Evolutionary conservation across 2,888 invertebrate species (phyloP), one percentile per base, ranked within the genome.

Genomic region (Lampropteryx suffumata): DNA sequence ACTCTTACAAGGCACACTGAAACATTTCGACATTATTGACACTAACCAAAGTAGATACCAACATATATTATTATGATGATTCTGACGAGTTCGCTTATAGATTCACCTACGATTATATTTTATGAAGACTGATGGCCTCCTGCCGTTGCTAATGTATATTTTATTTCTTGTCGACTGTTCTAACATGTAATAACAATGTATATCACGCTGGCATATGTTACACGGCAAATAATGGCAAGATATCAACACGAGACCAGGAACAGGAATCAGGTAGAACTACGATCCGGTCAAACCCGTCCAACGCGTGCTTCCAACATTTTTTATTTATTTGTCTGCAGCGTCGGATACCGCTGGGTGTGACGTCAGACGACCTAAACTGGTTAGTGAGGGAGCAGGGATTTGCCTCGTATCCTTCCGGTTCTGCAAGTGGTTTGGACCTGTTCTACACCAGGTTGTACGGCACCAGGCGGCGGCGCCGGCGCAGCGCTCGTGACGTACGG

Each of bases 231-330:
- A 71, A 74, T 78, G 69, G 73, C 67, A 66, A 72, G 73, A 67
- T 82, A 82, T 79, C 71, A 80, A 78, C 79, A 79, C 75, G 71
- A 66, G 68, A 85, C 82, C 88, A 90, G 89, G 89, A 90, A 88
- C 90, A 87, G 89, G 87, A 89, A 89, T 89, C 86, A 85, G 87
- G 89, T 88, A 86, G 88, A 88, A 83, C 89, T 88, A 89, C 90
- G 84, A 88, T 89, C 88, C 87, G 84, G 89, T 89, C 83, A 84
- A 89, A 90, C 90, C 84, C 85, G 90, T 90, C 89, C 81, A 74
- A 83, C 87, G 88, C 86, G 90, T 89, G 89, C 88, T 89, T 87
- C 86, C 89, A 89, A 86, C 88, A 88, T 86, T 90, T 90, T 89
- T 89, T 88, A 86, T 88, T 90, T 90, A 89, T 89, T 90, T 86